phyloP scores from a whole-genome alignment of 2,888 invertebrate species.

The Melangyna quadrimaculata region DNA sequence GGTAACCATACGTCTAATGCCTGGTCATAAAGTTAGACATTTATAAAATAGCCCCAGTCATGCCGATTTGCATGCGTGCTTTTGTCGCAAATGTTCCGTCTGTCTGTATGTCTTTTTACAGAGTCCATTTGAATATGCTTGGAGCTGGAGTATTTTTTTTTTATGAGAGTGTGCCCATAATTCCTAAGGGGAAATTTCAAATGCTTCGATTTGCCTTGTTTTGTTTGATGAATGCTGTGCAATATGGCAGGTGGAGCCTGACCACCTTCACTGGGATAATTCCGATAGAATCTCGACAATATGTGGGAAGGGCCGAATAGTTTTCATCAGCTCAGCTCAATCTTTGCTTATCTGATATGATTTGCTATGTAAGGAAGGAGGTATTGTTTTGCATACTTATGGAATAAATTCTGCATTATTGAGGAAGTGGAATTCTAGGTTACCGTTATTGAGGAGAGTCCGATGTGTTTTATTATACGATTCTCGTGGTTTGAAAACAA shows the following conservation, averaged over 20 bases:
- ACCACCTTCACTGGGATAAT: slow-evolving; percentile 36
- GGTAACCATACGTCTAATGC: slow-evolving; percentile 15
- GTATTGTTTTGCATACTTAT: slow-evolving; percentile 39
- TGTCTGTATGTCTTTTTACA: not conserved
- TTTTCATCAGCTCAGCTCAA: slow-evolving; percentile 2
- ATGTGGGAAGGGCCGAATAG: slow-evolving; percentile 57
- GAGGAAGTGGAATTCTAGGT: slow-evolving; percentile 25
- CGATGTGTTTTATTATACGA: not conserved
- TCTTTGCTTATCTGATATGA: slow-evolving; percentile 52
- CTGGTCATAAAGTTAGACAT: slow-evolving; percentile 53
- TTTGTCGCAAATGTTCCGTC: slow-evolving; percentile 67
- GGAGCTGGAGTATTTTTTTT: not conserved
- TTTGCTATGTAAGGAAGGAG: slow-evolving; percentile 33
- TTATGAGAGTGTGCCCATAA: not conserved
- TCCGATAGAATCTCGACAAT: slow-evolving; percentile 53
- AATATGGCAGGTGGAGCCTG: slow-evolving; percentile 61
- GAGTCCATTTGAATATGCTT: not conserved
- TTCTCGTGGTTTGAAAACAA: not conserved
- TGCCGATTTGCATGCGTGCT: slow-evolving; percentile 70
- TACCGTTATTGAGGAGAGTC: slow-evolving; percentile 44
- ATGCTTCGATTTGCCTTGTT: slow-evolving; percentile 62
- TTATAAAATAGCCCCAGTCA: slow-evolving; percentile 54
- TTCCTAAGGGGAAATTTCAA: slow-evolving; percentile 23
- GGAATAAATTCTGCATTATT: not conserved
- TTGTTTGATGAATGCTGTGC: slow-evolving; percentile 60